Conservation (phyloP, 2,797 vertebrate genomes). For the Eurystomus glaucurus region DNA sequence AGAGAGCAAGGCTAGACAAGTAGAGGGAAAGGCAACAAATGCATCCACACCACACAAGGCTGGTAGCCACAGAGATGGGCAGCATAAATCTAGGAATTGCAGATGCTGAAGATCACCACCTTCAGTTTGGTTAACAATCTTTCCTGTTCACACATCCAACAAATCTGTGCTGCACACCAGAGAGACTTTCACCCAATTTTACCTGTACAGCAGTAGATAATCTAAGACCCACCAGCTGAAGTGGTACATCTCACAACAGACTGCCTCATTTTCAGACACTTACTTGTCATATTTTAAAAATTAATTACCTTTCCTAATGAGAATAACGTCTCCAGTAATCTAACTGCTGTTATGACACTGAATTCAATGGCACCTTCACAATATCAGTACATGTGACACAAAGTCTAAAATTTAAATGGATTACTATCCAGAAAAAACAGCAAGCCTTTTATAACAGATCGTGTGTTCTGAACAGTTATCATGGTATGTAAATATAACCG, state of each 20-base stretch:
- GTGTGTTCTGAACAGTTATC: background rate
- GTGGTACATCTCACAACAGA: background rate
- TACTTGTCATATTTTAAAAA: background rate
- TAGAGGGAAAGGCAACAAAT: background rate
- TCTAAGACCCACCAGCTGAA: background rate
- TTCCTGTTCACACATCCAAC: background rate
- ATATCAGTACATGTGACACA: background rate
- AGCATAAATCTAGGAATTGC: background rate
- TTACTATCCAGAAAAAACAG: background rate
- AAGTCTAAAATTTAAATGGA: background rate
- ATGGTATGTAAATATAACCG: background rate
- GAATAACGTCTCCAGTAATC: background rate
- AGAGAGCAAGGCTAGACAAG: accelerated
- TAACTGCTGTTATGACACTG: background rate
- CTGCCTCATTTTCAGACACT: background rate
- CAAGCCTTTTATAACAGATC: background rate
- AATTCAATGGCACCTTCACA: background rate
- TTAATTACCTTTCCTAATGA: background rate
- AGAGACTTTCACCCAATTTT: background rate
- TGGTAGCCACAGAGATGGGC: background rate
- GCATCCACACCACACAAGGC: background rate
- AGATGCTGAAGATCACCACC: background rate
- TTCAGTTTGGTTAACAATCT: background rate
- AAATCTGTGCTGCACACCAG: background rate
- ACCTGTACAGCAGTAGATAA: background rate